Base-by-base conservation (phyloP, 30 jellyfish, hydroid and myxozoan genomes). In the Aurelia aurita region DNA sequence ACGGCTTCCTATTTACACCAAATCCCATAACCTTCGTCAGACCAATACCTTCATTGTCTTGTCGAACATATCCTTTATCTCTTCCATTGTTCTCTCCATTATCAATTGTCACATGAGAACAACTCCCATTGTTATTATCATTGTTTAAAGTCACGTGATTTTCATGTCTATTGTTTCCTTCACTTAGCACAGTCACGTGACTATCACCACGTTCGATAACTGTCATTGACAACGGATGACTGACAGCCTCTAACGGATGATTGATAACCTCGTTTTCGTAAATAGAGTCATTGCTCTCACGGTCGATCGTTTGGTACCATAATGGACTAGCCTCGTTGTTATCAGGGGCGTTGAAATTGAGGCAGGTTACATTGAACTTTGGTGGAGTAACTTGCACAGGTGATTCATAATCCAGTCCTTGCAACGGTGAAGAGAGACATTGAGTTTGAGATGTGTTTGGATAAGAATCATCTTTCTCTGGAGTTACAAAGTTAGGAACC, bases 291-390 rank as follows among this genome's bases (percentile, higher is more conserved):
- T 39, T 39, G 51, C 51, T 39, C 51, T 84, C 84, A 31, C 9
- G 55, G 27, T 81, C 85, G 22, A 49, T 72, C 11, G 82, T 67
- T 10, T 64, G 82, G 64, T 64, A 47, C 73, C 77, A 55, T 55
- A 44, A 60, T 72, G 72, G 85, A 25, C 85, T 67, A 53, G 77
- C 60, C 78, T 46, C 68, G 58, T 47, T 51, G 8, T 27, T 77
- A 23, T 39, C 47, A 1, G 18, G 54, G 32, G 55, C 14, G 21
- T 81, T 79, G 45, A 8, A 67, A 66, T 46, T 76, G 91, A 81
- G 91, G 85, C 80, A 46, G 72, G 26, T 47, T 13, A 68, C 91
- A 34, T 83, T 66, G 84, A 81, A 67, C 28, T 73, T 53, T 43
- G 72, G 91, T 19, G 91, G 91, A 6, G 91, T 81, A 9, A 31